These are phyloP conservation scores for Hippocampus comes DNA, from an alignment of 2,113 vertebrate species.

Conservation along the genomic window DNA sequence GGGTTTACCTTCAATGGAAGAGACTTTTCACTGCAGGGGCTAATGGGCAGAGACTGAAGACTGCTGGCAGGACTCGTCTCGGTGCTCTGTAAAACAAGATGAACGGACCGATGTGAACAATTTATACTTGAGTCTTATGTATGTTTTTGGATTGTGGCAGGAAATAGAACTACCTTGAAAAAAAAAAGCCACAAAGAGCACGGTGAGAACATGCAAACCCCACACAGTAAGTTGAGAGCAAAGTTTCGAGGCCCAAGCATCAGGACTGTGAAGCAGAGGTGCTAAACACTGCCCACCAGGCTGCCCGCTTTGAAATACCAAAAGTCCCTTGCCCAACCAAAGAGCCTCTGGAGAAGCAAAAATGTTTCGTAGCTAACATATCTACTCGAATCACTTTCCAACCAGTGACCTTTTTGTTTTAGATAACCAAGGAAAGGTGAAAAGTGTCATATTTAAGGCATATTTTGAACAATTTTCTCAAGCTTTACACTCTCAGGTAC, in stretches of 20 bases:
- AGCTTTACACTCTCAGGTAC: constrained; percentile 19
- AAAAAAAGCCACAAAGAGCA: too few relatives aligned
- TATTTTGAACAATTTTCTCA: constrained; percentile 6
- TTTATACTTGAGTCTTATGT: too few relatives aligned
- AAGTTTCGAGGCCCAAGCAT: background rate
- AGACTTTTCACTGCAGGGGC: constrained; percentile 87
- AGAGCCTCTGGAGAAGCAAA: background rate
- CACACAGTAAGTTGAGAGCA: background rate
- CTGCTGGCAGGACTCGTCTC: constrained; percentile 94
- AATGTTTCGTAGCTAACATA: background rate
- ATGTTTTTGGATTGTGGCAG: too few relatives aligned
- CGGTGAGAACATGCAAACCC: too few relatives aligned
- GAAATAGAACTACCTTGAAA: too few relatives aligned
- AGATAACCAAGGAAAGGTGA: background rate
- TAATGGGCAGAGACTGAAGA: constrained; percentile 88
- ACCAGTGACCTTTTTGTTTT: background rate
- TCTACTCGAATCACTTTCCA: background rate
- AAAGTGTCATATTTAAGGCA: constrained; percentile 11
- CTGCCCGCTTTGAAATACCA: background rate
- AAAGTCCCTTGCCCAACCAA: background rate
- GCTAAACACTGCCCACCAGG: background rate
- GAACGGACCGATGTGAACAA: background rate
- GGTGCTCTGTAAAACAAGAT: constrained; percentile 78
- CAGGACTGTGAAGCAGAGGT: background rate
- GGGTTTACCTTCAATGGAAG: constrained; percentile 86